Evolutionary conservation across 2,888 invertebrate species (phyloP), one percentile per base, ranked within the genome.

Genomic region (Ctenicera cuprea): DNA sequence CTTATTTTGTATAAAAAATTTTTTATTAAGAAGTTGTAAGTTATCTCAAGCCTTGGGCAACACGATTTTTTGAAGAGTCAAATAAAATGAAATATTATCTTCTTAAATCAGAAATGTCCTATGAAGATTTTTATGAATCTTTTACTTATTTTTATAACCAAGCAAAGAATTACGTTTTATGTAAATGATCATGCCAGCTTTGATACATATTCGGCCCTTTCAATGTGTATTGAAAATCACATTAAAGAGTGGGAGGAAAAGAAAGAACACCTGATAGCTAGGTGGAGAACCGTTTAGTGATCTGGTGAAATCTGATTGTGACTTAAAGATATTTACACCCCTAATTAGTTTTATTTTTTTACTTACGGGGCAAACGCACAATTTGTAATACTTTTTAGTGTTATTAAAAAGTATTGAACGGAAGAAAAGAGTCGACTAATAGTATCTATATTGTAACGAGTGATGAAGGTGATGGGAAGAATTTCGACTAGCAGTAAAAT

Each of bases 221-320:
- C 50, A 50, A 50, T 3, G 18, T 50, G 50, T 50, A 20, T 50
- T 11, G 2, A 11, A 20, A 11, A 50, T 16, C 50, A 50, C 8
- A 50, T 50, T 50, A 20, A 50, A 11, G 50, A 50, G n/a, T 50
- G 50, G 50, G 50, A 50, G n/a, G 50, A 50, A 50, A 14, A 16
- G 50, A 50, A 50, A 50, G n/a, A 50, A 50, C 3, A 5, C 3
- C 14, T 50, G 18, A n/a, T 16, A 3, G 50, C 16, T 8, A 50
- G 50, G 18, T 50, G 50, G 50, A 20, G 16, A 50, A 20, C 50
- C 18, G 50, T 50, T 3, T 16, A 16, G 18, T 14, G 50, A 50
- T 20, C 1, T n/a, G 50, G 11, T 50, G 1, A 50, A 50, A 50
- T 8, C 16, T 50, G 50, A 50, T 8, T 50, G 50, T 50, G 50